phyloP scores from a whole-genome alignment of 2,113 vertebrate species.

The Halcyon senegalensis region DNA sequence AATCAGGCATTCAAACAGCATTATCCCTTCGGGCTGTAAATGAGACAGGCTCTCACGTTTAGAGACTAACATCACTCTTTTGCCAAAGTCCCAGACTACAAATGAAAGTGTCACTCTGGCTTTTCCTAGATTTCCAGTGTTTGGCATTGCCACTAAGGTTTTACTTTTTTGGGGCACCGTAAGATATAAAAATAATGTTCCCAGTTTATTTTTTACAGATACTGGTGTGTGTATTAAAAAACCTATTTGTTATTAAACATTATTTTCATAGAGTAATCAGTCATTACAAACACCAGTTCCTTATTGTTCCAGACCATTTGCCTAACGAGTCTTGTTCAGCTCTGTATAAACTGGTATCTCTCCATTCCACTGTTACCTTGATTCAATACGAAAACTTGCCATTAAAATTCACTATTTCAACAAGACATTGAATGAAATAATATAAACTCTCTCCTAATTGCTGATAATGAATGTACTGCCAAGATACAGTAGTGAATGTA shows the following conservation, averaged over 20 bases:
- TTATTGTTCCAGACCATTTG: not conserved
- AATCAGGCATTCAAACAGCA: not conserved
- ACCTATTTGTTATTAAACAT: rapidly evolving
- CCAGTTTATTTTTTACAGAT: not conserved
- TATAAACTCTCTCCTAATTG: not conserved
- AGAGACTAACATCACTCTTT: not conserved
- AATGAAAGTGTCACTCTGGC: not conserved
- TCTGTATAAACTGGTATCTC: not conserved
- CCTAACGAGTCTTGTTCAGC: not conserved
- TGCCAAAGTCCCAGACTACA: not conserved
- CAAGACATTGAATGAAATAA: not conserved
- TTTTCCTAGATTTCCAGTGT: not conserved
- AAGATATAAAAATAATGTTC: not conserved
- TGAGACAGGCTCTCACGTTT: not conserved
- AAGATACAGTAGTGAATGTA: not conserved
- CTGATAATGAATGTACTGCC: not conserved
- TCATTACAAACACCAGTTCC: not conserved
- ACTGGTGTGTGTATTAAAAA: not conserved
- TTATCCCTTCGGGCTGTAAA: not conserved
- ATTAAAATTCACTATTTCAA: not conserved
- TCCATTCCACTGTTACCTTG: not conserved
- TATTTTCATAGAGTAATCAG: not conserved
- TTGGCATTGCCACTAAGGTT: not conserved
- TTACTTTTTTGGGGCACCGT: not conserved
- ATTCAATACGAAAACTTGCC: not conserved